A percentile compares a stretch with the other conserved stretches of the same genome.
These are phyloP conservation scores for Camelus bactrianus DNA, from an alignment of 2,113 vertebrate genomes.

Conservation along the genomic window DNA sequence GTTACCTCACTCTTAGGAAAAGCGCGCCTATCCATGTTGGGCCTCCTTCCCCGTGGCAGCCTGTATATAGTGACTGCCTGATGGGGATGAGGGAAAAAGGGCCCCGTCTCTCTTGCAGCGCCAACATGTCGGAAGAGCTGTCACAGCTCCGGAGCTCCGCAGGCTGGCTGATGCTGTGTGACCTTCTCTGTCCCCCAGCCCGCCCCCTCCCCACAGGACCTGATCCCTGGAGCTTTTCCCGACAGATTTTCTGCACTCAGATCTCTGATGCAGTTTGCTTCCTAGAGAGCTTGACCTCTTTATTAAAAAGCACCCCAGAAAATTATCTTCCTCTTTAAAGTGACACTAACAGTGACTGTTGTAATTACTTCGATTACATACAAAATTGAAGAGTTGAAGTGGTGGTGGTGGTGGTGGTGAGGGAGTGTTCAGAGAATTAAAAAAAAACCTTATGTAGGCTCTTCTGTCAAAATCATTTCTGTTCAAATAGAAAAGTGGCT, in stretches of 20 bases:
- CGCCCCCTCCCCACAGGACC: rapidly evolving
- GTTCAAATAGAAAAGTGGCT: background rate
- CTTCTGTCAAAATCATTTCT: constrained; percentile 53
- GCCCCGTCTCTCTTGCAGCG: rapidly evolving
- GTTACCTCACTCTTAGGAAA: background rate
- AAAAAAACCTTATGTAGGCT: background rate
- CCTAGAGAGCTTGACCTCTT: background rate
- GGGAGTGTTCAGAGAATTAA: background rate
- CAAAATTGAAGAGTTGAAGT: background rate
- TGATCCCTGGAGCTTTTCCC: background rate
- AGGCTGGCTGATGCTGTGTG: too few species aligned
- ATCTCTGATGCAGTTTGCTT: background rate
- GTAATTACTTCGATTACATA: constrained; percentile 38
- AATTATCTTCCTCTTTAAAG: constrained; percentile 41
- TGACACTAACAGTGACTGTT: background rate
- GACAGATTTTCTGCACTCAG: background rate
- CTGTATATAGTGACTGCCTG: background rate
- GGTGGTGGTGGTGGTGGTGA: background rate
- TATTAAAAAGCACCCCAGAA: constrained; percentile 30
- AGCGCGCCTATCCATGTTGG: background rate
- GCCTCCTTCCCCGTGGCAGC: background rate
- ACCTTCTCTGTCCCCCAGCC: background rate
- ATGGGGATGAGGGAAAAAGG: rapidly evolving
- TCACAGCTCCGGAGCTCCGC: background rate
- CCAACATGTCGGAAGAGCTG: background rate